Base-by-base conservation (phyloP, 53 echinoderm and acorn worm species). In the Patiria pectinifera region DNA sequence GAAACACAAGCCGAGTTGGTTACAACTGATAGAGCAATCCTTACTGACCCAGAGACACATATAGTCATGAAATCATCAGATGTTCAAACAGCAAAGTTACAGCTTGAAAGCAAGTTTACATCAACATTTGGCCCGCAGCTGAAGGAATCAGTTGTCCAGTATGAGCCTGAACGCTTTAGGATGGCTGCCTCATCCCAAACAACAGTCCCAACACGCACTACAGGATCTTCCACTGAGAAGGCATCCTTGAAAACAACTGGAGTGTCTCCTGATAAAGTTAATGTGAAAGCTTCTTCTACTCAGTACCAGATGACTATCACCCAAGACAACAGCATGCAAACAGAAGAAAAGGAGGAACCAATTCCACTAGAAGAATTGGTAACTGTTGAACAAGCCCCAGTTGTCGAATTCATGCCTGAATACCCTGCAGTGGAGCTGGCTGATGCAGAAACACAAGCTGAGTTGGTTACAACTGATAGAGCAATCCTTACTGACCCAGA, bases 61-160 rank as follows among this genome's bases (percentile, higher is more conserved):
- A 25, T 2, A 11, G 26, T 10, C 11, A 76, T 43, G 10, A 76
- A 76, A 43, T 19, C 25, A 18, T 66, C 87, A 26, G 87, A 83
- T 76, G 87, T 91, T 19, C 94, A 94, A 78, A 92, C 94, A 9
- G 87, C 69, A 35, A 83, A 83, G 18, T 87, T 94, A 9, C 87
- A 76, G 13, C 53, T 87, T 26, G 59, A 74, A 10, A 75, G 76
- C 26, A 74, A 74, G 6, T 48, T 83, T 14, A 94, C 87, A 6
- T 92, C 87, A 5, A 87, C 87, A 76, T 61, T 62, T 58, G 89
- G 87, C 12, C 92, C 92, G 6, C 83, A 83, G 69, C 83, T 92
- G 4, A 91, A 83, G 6, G 94, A 94, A 24, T 87, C 94, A 11
- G 45, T 66, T 25, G 94, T 92, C n/a, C 94, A 94, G 83, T 94